Evolutionary conservation across 2,113 vertebrate species (phyloP), one percentile per base, ranked within the genome.

Genomic region (Anguilla japonica): DNA sequence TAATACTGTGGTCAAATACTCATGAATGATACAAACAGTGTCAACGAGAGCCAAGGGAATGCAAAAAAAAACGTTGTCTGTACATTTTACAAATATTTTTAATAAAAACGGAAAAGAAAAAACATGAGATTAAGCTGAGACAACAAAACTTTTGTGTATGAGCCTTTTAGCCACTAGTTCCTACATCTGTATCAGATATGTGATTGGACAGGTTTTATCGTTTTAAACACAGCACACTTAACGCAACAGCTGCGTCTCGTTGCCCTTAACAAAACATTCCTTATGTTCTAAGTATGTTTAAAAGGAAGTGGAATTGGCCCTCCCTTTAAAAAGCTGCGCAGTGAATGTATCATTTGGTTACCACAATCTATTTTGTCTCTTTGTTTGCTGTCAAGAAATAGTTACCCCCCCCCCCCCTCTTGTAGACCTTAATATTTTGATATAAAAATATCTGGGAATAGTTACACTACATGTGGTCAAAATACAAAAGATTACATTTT

Each of bases 51-150:
- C 63, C 26, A 39, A 56, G 71, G 43, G 34, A 3, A 9, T 56
- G 78, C 11, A 34, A 29, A 20, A 63, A 53, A 26, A 60, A 81
- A 60, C n/a, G n/a, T n/a, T 1, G 75, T 81, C 50, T 78, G 79
- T 50, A 82, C 39, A 50, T 29, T 86, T 86, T 86, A 6, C 2
- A n/a, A 75, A 34, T n/a, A 63, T 81, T 86, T 86, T 86, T 82
- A 82, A 86, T 86, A 86, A 81, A 75, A 75, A n/a, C 71, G 26
- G 63, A 75, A 75, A 75, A 75, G 71, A 75, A 75, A 86, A 86
- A 82, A 81, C 15, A 56, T 60, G 14, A 15, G 56, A 29, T 81
- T 9, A 81, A 80, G 50, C 53, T 85, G 34, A 75, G 71, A 75
- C 71, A 29, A 75, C n/a, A 85, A 78, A 85, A 39, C 79, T 41